These are phyloP conservation scores for Protophormia terraenovae DNA, from an alignment of 2,888 invertebrate genomes.

Conservation along the genomic window DNA sequence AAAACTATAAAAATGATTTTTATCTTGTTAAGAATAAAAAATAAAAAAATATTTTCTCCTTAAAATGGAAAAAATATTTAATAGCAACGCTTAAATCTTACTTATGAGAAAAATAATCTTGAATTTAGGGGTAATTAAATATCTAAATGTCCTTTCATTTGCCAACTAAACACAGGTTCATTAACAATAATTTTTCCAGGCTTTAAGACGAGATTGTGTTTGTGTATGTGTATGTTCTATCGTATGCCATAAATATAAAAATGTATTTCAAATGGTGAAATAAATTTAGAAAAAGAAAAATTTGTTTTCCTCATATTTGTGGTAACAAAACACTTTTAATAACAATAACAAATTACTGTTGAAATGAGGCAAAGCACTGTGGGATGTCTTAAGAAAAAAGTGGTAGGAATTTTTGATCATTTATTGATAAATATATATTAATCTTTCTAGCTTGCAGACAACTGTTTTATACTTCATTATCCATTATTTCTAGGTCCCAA, in stretches of 20 bases:
- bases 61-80: background rate
- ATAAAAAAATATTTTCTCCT: background rate
- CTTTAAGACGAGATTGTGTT: background rate
- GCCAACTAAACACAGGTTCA: slow-evolving; percentile 17
- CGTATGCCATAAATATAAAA: slow-evolving; percentile 16
- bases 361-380: background rate
- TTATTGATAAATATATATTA: too few species aligned
- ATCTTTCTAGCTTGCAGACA: too few species aligned
- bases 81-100: slow-evolving; percentile 36
- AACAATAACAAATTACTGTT: slow-evolving; percentile 45
- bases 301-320: background rate
- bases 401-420: background rate
- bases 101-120: slow-evolving; percentile 20
- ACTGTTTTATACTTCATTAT: too few species aligned
- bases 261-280: background rate
- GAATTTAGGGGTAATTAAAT: slow-evolving; percentile 42
- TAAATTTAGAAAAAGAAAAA: slow-evolving; percentile 1
- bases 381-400: background rate
- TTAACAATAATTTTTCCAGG: slow-evolving; percentile 20
- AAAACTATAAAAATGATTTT: slow-evolving; percentile 15
- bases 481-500: too few species aligned
- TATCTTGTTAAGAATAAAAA: background rate
- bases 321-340: background rate
- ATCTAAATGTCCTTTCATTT: slow-evolving; percentile 45
- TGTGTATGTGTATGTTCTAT: background rate